These are phyloP conservation scores for Scaptodrosophila lebanonensis DNA, from an alignment of 1,140 invertebrate species.

Conservation along the genomic window DNA sequence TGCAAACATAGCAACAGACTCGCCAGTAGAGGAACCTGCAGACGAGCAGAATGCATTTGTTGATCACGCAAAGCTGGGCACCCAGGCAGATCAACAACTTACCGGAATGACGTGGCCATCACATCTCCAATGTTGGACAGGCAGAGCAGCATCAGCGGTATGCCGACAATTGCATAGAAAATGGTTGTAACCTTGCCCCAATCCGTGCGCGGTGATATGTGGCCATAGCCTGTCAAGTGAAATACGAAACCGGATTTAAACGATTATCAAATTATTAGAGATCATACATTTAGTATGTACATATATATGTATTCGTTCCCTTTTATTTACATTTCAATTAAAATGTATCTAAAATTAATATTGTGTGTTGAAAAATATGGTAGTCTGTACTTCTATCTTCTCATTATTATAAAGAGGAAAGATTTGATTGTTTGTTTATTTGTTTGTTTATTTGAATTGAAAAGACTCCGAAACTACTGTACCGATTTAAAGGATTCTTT, in stretches of 20 bases:
- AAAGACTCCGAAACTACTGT: too few species aligned
- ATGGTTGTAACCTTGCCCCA: slow-evolving; percentile 96
- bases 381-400: too few species aligned
- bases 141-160: slow-evolving; percentile 95
- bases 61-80: not conserved
- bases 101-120: slow-evolving; percentile 95
- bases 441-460: too few species aligned
- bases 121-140: slow-evolving; percentile 97
- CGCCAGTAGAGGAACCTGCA: slow-evolving; percentile 91
- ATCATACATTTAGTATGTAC: not conserved
- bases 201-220: slow-evolving; percentile 95
- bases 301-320: too few species aligned
- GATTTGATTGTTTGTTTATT: too few species aligned
- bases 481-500: too few species aligned
- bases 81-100: slow-evolving; percentile 30
- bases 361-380: too few species aligned
- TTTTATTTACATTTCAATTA: too few species aligned
- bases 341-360: too few species aligned
- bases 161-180: slow-evolving; percentile 96
- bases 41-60: not conserved
- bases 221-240: slow-evolving; percentile 89
- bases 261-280: not conserved
- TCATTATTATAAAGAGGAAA: too few species aligned
- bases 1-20: slow-evolving; percentile 92
- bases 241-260: not conserved